Evolutionary conservation across 2,113 vertebrate genomes (phyloP).

Genomic region (Talpa occidentalis): DNA sequence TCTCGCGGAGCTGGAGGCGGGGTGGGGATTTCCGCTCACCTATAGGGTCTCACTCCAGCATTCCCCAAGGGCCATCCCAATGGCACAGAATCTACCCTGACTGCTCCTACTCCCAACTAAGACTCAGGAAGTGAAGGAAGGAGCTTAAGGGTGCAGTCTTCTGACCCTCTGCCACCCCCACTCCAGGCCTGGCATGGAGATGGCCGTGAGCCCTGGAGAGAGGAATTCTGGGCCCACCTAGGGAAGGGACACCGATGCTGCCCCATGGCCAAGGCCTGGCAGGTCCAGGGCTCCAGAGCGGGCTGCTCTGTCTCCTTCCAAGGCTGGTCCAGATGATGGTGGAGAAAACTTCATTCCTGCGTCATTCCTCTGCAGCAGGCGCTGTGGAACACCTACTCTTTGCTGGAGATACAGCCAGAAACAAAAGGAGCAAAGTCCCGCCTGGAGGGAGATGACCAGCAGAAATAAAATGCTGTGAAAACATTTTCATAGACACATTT

Average conservation of each 20-base stretch:
- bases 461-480: background rate
- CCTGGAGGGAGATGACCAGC: accelerated
- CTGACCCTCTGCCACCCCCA: background rate
- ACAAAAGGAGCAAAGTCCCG: background rate
- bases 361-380: background rate
- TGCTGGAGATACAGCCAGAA: background rate
- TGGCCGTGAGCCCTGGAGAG: background rate
- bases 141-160: background rate
- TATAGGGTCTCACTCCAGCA: background rate
- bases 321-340: background rate
- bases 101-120: background rate
- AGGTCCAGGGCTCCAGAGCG: background rate
- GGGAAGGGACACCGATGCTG: background rate
- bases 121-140: background rate
- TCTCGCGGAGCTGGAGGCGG: background rate
- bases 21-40: background rate
- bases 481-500: background rate
- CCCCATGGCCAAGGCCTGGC: background rate
- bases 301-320: background rate
- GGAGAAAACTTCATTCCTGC: background rate
- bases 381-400: background rate
- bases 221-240: background rate
- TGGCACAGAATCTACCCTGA: background rate
- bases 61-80: background rate
- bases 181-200: background rate